Base-by-base conservation (phyloP, 2,113 vertebrate species). In the Trinectes maculatus region DNA sequence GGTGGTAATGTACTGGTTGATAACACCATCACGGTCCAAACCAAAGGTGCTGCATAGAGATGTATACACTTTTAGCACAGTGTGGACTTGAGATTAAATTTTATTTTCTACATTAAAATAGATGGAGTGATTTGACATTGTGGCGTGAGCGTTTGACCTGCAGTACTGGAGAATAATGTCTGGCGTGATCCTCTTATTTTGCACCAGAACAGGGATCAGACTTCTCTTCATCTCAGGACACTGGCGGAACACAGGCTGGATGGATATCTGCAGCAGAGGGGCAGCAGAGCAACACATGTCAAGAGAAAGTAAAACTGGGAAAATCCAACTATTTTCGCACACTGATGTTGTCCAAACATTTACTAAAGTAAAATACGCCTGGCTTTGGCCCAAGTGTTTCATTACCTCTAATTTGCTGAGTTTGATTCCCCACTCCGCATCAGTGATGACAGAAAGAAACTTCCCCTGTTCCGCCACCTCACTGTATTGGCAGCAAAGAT, bases 391-490 rank as follows among this genome's bases (percentile, higher is more conserved):
- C 10, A 44, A 58, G 31, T 21, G 8, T 43, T 12, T 7, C 4
- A 44, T 63, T 74, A 74, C 98, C 63, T 94, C 95, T 47, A 98
- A 77, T 87, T 95, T 93, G 8, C 91, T 69, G 1, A 98, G 95
- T 44, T 91, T 92, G 73, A 95, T 92, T 2, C 96, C 96, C 98
- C 98, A 99, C 66, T 92, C 93, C 18, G 97, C 94, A 63, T 99
- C 97, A 10, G 87, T 93, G 66, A 93, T 91, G 53, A 99, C 57
- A 0, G 94, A 93, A 25, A 87, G 87, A 82, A 99, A 99, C 75
- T 93, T 95, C 29, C 71, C 62, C 4, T 79, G 89, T 61, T 93
- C 93, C 60, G 94, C 88, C 22, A 54, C 42, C 55, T 96, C 92
- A 1, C 85, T 63, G 70, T 90, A 94, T 60, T 94, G 83, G 39